A percentile compares a stretch with the other conserved stretches of the same genome.
Evolutionary conservation across 2,888 invertebrate genomes (phyloP).

Genomic region (Zeuzera pyrina): DNA sequence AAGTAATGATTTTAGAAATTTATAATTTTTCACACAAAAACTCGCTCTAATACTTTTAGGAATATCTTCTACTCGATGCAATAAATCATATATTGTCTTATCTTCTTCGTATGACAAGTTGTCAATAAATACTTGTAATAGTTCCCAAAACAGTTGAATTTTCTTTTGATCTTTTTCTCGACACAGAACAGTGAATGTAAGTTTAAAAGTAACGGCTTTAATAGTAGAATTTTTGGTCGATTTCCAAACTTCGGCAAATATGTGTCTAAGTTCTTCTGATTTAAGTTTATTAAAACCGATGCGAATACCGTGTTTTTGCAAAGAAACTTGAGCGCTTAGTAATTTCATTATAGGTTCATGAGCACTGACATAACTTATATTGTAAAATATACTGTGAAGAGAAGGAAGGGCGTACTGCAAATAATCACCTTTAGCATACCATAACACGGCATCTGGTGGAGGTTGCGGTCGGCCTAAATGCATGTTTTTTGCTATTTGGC

Average conservation of each 20-base stretch:
- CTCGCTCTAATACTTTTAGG: slow-evolving; percentile 27
- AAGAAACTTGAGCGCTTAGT: slow-evolving; percentile 34
- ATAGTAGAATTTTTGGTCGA: slow-evolving; percentile 40
- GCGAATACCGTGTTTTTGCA: slow-evolving; percentile 50
- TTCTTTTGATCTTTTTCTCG: slow-evolving; percentile 29
- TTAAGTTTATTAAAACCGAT: slow-evolving; percentile 34
- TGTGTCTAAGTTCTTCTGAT: slow-evolving; percentile 24
- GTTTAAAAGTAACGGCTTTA: slow-evolving; percentile 37
- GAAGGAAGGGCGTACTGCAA: slow-evolving; percentile 45
- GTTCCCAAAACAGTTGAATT: slow-evolving; percentile 28
- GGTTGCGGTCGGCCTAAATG: slow-evolving; percentile 44
- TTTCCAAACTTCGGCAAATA: slow-evolving; percentile 36
- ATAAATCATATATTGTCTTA: slow-evolving; percentile 32
- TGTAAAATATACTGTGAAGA: slow-evolving; percentile 40
- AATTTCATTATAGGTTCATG: slow-evolving; percentile 30
- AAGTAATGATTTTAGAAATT: slow-evolving; percentile 30
- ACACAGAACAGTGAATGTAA: slow-evolving; percentile 31
- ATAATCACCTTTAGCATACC: slow-evolving; percentile 49
- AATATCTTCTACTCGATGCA: slow-evolving; percentile 25
- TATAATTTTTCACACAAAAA: slow-evolving; percentile 37
- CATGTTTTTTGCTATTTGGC: slow-evolving; percentile 46
- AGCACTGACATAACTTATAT: slow-evolving; percentile 26
- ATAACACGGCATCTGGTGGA: slow-evolving; percentile 30
- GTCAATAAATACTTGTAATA: slow-evolving; percentile 38
- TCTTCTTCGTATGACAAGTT: slow-evolving; percentile 40